Evolutionary conservation across 2,888 invertebrate species (phyloP), one percentile per base, ranked within the genome.

Genomic region (Bimastos eiseni): DNA sequence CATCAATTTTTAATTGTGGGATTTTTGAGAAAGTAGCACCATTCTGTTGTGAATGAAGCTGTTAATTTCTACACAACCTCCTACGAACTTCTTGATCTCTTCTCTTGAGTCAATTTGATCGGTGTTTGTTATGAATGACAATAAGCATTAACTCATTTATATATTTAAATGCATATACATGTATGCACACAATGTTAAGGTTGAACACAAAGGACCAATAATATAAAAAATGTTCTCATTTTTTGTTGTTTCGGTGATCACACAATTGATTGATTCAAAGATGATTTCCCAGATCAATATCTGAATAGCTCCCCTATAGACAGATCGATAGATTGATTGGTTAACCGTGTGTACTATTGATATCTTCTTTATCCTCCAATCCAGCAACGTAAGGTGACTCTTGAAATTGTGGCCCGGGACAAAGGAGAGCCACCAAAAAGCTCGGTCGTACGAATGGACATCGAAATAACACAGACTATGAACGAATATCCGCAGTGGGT

Each of bases 361-460:
- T n/a, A n/a, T 70, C n/a, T n/a, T 70, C n/a, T 70, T n/a, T 30
- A n/a, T 70, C 8, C n/a, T 70, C 11, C 30, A 70, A n/a, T 70
- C n/a, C 91, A 93, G 93, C 88, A 89, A 44, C 88, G 91, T 36
- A 41, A 91, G 15, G 92, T 92, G n/a, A 89, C 91, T 38, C 91
- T 98, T 97, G 98, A 98, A 96, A 98, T 98, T 96, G 98, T 97
- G 97, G 98, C 98, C 96, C 97, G 98, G 97, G 99, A 99, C 96
- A 98, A 98, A 96, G 98, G 98, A 95, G 97, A 97, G 96, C 98
- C 98, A 96, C 97, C 98, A 96, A 97, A 98, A 96, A 97, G 98
- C 96, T 97, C 98, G 96, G 97, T 97, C 96, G 98, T 98, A 96
- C 98, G 98, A 96, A 98, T 99, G 96, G 98, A 98, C 96, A 98